Conservation (phyloP, 2,797 vertebrate genomes). For the Botia almorhae region DNA sequence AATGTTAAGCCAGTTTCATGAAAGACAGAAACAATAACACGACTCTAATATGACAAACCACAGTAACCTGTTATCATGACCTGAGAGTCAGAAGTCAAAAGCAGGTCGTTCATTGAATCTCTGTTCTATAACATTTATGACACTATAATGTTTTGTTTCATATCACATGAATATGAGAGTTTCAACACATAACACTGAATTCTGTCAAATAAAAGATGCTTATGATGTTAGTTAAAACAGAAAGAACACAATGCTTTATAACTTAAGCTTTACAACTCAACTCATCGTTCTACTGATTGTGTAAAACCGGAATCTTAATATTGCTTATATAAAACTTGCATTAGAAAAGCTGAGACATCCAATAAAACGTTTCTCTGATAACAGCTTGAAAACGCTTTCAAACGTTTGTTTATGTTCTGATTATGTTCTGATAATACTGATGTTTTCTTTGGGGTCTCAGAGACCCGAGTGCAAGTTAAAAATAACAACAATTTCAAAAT, state of each 20-base stretch:
- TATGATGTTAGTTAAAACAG: neutral
- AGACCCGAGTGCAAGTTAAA: neutral
- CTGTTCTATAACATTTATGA: neutral
- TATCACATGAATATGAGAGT: neutral
- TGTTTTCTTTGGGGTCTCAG: neutral
- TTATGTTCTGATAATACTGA: neutral
- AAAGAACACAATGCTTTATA: too few relatives aligned
- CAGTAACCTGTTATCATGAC: neutral
- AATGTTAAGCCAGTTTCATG: slow-evolving; percentile 21
- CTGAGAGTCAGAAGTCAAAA: neutral
- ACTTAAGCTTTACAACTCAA: too few relatives aligned
- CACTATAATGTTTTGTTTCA: too few relatives aligned
- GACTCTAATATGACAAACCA: neutral
- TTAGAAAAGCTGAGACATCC: neutral
- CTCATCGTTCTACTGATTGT: too few relatives aligned
- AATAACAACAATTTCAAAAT: neutral
- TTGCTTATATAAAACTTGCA: neutral
- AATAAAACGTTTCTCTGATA: slow-evolving; percentile 1
- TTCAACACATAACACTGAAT: neutral
- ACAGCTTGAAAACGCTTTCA: neutral
- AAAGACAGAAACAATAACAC: slow-evolving; percentile 24
- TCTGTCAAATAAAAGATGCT: neutral
- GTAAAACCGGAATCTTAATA: neutral
- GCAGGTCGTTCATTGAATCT: neutral
- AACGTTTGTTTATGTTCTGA: too few relatives aligned